Percentiles rank a stretch among this genome's conserved stretches.
phyloP scores from a whole-genome alignment of 2,797 vertebrate genomes.

The Lutjanus argentimaculatus region DNA sequence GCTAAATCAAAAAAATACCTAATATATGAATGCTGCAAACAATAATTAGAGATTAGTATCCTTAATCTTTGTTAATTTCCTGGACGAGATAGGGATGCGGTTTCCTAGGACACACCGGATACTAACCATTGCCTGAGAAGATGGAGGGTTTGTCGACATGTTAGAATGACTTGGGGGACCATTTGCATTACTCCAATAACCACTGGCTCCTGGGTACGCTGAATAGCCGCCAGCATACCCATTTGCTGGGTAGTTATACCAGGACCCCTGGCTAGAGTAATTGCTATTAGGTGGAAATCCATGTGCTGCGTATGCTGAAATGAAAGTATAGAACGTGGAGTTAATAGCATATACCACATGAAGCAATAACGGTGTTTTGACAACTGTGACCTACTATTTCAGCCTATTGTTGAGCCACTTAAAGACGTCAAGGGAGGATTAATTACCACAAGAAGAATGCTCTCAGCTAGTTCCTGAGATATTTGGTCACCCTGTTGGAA shows the following conservation, averaged over 20 bases:
- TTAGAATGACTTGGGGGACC: constrained; percentile 86
- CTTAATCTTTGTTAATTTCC: constrained; percentile 66
- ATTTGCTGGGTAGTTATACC: constrained; percentile 89
- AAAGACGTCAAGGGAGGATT: constrained; percentile 56
- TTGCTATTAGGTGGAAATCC: constrained; percentile 87
- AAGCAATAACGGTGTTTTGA: constrained; percentile 66
- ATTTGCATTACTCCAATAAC: constrained; percentile 88
- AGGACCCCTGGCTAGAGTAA: constrained; percentile 88
- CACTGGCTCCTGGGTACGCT: constrained; percentile 85
- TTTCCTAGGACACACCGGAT: constrained; percentile 88
- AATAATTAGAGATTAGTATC: background rate
- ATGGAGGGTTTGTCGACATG: constrained; percentile 88
- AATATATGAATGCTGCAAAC: background rate
- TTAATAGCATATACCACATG: constrained; percentile 75
- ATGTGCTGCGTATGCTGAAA: constrained; percentile 88
- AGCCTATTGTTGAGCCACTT: constrained; percentile 65
- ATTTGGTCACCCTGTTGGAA: constrained; percentile 49
- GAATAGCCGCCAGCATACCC: constrained; percentile 86
- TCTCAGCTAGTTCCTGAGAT: constrained; percentile 48
- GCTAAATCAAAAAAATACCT: background rate
- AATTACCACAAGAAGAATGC: constrained; percentile 59
- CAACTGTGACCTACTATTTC: constrained; percentile 65
- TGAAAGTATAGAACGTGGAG: constrained; percentile 84
- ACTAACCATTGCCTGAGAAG: constrained; percentile 90
- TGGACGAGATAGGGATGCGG: constrained; percentile 82